Evolutionary conservation across 2,888 invertebrate genomes (phyloP).

Genomic region (Colostygia pectinataria): DNA sequence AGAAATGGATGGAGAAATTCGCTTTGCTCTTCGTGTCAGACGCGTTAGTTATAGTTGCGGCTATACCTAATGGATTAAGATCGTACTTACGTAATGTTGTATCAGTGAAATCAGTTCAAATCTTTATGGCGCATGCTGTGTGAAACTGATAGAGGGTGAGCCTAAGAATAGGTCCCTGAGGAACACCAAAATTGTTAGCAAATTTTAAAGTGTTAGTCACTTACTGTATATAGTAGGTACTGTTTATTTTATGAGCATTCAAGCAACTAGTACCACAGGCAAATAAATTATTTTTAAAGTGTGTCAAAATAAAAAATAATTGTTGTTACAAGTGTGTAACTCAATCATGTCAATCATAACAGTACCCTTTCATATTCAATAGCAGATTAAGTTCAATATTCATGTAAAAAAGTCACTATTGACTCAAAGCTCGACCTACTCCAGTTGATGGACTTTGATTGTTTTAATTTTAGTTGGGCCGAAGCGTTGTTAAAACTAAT

Average conservation of each 20-base stretch:
- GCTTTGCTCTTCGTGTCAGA: conserved; percentile 13
- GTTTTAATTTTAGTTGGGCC: not conserved
- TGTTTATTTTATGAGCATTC: too few species aligned
- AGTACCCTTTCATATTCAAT: conserved; percentile 37
- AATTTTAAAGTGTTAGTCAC: too few species aligned
- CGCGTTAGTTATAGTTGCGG: conserved; percentile 12
- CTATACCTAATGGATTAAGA: not conserved
- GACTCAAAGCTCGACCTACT: conserved; percentile 34
- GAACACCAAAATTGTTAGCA: not conserved
- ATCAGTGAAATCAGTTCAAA: not conserved
- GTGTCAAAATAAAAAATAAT: not conserved
- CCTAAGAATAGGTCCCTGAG: not conserved
- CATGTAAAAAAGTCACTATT: conserved; percentile 20
- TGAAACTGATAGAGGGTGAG: not conserved
- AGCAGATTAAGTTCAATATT: conserved; percentile 31
- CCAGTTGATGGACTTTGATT: conserved; percentile 18
- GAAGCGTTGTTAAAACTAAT: too few species aligned
- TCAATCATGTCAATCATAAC: conserved; percentile 15
- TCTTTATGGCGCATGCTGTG: not conserved
- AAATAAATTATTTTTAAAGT: too few species aligned
- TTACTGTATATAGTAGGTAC: too few species aligned
- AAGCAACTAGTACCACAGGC: too few species aligned
- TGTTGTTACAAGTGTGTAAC: not conserved
- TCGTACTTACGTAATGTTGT: not conserved
- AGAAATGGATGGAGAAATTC: conserved; percentile 16